These are phyloP conservation scores for Tragelaphus strepsiceros DNA, from an alignment of 2,113 vertebrate genomes.

Conservation along the genomic window DNA sequence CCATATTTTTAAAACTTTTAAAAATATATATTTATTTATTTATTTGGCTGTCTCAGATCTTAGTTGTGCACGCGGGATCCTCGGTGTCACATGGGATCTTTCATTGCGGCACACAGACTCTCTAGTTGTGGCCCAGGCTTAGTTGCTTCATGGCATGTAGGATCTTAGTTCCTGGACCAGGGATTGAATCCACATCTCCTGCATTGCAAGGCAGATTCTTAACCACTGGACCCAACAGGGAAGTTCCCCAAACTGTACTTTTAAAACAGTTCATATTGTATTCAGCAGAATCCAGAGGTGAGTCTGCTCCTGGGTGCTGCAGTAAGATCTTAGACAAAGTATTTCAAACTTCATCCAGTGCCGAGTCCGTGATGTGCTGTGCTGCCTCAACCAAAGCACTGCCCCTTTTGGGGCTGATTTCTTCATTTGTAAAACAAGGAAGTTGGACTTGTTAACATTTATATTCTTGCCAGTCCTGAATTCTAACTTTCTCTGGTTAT, in stretches of 20 bases:
- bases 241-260: neutral
- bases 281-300: neutral
- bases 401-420: neutral
- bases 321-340: neutral
- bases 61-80: fast-evolving
- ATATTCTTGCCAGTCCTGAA: neutral
- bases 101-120: neutral
- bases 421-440: neutral
- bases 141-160: neutral
- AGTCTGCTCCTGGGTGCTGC: neutral
- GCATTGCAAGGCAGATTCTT: neutral
- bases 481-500: neutral
- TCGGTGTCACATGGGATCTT: neutral
- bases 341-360: neutral
- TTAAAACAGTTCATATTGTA: neutral
- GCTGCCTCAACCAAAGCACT: neutral
- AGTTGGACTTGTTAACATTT: neutral
- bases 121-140: neutral
- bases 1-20: neutral
- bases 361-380: neutral
- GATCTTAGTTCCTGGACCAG: neutral
- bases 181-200: neutral
- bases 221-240: neutral
- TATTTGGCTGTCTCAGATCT: neutral
- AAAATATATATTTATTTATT: neutral